A percentile compares a stretch with the other conserved stretches of the same genome.
phyloP scores from a whole-genome alignment of 2,797 vertebrate species.

The Carapus acus region DNA sequence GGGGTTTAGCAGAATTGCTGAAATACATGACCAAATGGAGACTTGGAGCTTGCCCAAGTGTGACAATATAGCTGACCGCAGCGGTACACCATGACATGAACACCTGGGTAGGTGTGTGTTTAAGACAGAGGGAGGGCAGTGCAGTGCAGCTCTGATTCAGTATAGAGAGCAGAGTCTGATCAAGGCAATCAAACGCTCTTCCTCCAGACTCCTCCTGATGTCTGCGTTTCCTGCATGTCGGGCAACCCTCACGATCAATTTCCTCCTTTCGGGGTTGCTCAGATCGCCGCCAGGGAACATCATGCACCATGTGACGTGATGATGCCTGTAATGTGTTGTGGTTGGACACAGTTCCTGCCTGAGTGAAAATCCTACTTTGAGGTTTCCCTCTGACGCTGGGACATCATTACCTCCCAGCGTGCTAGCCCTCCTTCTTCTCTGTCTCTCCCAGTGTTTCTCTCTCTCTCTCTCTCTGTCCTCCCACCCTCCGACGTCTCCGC shows the following conservation, averaged over 20 bases:
- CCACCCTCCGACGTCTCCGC: constrained; percentile 13
- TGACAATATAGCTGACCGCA: constrained; percentile 24
- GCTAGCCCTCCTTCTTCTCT: constrained; percentile 1
- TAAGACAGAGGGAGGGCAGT: no score
- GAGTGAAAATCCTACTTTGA: neutral
- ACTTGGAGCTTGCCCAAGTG: constrained; percentile 32
- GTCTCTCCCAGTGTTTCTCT: constrained; percentile 5
- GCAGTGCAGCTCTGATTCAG: no score
- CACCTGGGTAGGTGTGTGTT: no score
- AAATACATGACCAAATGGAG: no score
- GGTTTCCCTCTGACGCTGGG: constrained; percentile 4
- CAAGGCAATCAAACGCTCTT: no score
- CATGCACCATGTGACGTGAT: constrained; percentile 20
- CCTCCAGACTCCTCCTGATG: no score
- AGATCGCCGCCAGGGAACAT: constrained; percentile 7
- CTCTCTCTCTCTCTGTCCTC: neutral
- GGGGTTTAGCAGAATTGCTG: no score
- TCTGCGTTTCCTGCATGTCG: constrained; percentile 16
- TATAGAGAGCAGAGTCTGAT: no score
- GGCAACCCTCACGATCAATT: neutral
- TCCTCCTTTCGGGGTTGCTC: constrained; percentile 12
- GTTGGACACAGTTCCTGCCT: neutral
- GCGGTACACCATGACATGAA: constrained; percentile 24
- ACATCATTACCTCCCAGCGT: constrained; percentile 8
- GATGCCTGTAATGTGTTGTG: constrained; percentile 7